phyloP scores from a whole-genome alignment of 2,888 invertebrate genomes.

The Kryphioiulus occultus region DNA sequence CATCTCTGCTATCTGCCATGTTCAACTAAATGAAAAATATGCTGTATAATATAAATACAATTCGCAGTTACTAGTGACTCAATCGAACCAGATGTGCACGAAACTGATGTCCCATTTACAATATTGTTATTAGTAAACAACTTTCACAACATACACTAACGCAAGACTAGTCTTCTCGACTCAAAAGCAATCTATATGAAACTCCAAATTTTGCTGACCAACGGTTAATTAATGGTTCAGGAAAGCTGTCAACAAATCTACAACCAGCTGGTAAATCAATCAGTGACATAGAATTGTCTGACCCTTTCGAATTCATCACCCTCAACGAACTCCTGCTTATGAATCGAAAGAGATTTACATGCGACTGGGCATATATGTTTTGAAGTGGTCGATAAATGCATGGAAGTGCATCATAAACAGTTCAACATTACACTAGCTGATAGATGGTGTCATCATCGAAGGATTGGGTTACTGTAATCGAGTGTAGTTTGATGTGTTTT shows the following conservation, averaged over 20 bases:
- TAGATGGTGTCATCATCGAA: too few species aligned
- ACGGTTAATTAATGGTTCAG: neutral
- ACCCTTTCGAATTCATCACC: too few species aligned
- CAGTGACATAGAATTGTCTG: neutral
- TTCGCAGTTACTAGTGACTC: neutral
- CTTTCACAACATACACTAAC: neutral
- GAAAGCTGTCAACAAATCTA: neutral
- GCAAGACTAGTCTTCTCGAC: neutral
- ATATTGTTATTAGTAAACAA: neutral
- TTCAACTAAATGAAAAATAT: neutral
- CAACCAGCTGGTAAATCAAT: neutral
- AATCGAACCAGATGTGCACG: neutral
- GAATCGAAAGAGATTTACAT: too few species aligned
- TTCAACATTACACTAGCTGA: too few species aligned
- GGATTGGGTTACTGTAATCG: too few species aligned
- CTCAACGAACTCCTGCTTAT: too few species aligned
- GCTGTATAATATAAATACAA: neutral
- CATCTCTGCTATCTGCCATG: neutral
- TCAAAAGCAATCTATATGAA: neutral
- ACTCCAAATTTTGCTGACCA: neutral
- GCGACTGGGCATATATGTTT: too few species aligned
- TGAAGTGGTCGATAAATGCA: too few species aligned
- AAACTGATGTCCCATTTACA: neutral
- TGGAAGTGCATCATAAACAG: too few species aligned
- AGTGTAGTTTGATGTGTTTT: too few species aligned